phyloP scores from a whole-genome alignment of 2,797 vertebrate species.

The Cottoperca gobio region DNA sequence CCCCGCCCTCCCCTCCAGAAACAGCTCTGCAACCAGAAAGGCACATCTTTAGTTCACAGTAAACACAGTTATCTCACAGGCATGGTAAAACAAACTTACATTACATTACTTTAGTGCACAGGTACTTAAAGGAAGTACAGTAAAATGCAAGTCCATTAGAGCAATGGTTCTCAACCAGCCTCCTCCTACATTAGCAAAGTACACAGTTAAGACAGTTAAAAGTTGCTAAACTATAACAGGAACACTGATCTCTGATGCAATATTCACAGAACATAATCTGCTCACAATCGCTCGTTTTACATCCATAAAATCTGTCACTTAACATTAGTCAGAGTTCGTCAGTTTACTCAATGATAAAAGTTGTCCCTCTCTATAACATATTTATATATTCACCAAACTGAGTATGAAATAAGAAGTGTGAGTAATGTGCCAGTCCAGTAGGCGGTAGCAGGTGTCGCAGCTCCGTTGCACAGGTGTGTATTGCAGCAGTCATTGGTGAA shows the following conservation, averaged over 20 bases:
- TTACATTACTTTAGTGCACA: conserved; percentile 7
- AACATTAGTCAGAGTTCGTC: too few relatives aligned
- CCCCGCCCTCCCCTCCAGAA: background rate
- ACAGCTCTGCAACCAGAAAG: background rate
- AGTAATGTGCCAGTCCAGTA: conserved; percentile 52
- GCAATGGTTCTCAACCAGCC: too few relatives aligned
- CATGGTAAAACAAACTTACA: background rate
- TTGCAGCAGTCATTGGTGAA: conserved; percentile 84
- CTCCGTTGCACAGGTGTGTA: conserved; percentile 83
- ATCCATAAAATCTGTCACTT: too few relatives aligned
- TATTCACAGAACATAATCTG: too few relatives aligned
- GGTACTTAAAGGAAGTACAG: background rate
- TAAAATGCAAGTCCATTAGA: background rate
- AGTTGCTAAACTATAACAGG: too few relatives aligned
- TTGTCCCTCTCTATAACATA: background rate
- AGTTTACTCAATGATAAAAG: too few relatives aligned
- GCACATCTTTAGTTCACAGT: background rate
- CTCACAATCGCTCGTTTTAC: too few relatives aligned
- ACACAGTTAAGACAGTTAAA: too few relatives aligned
- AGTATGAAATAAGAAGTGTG: conserved; percentile 36
- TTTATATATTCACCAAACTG: conserved; percentile 44
- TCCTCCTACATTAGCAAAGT: too few relatives aligned
- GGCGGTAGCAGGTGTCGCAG: background rate
- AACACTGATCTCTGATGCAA: too few relatives aligned
- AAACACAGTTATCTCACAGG: background rate